Base-by-base conservation (phyloP, 2,888 invertebrate species). In the Tiliacea aurago region DNA sequence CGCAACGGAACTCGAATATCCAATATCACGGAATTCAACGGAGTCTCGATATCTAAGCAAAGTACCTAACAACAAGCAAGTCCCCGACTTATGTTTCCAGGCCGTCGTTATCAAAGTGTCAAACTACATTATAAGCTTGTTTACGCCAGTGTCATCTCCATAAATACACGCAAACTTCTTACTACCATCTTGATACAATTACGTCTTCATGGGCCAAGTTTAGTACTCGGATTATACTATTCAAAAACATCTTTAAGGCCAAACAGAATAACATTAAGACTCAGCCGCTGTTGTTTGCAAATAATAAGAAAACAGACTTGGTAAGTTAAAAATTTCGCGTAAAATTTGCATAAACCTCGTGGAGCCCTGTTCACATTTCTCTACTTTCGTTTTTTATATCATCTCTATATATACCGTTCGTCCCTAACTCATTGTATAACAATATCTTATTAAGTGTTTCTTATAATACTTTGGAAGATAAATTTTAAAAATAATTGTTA, bases 281-380 rank as follows among this genome's bases (percentile, higher is more conserved):
- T 84, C 88, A 87, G 87, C 91, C 91, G 89, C 90, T 86, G 93
- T 92, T 95, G 94, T 94, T 95, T 90, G 90, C 91, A 94, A 94
- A 94, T 93, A 94, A 95, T 93, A 95, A 94, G 93, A 93, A 93
- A 88, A 92, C 93, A 93, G 91, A 92, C 90, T 93, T 90, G 91
- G 91, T 84, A 94, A 95, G 93, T 94, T 93, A 91, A 94, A 94
- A 94, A 93, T 83, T 91, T 92, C 91, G 89, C 93, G 92, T 93
- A 89, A 93, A 94, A 95, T 96, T 95, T 94, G 90, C 95, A 95
- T 96, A 95, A 95, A 94, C 94, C 94, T 93, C 89, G 90, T 89
- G 89, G 85, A 90, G 90, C 90, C 89, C 88, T 89, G 91, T 92
- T 91, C 91, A 92, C 90, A 94, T 93, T 92, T 90, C 89, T 89